A percentile compares a stretch with the other conserved stretches of the same genome.
phyloP scores from a whole-genome alignment of 2,888 invertebrate genomes.

The Calameuta pallipes region DNA sequence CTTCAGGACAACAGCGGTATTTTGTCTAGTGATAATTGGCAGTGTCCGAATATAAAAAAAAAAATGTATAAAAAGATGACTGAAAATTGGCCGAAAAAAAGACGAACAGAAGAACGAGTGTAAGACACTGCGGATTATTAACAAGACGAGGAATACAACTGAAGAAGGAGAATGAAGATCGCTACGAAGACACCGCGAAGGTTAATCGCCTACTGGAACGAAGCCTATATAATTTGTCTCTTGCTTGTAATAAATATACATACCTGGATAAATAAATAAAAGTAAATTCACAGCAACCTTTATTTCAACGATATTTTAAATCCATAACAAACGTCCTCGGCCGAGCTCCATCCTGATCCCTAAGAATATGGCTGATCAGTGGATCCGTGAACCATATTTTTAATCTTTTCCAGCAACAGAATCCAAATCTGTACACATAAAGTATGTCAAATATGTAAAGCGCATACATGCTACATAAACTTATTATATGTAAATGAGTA shows the following conservation, averaged over 20 bases:
- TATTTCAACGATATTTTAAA: not conserved
- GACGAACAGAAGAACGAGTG: not conserved
- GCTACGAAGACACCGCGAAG: not conserved
- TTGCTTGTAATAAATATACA: not conserved
- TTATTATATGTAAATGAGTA: not conserved
- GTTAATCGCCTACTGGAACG: not conserved
- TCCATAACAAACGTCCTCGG: not conserved
- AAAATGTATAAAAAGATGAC: not conserved
- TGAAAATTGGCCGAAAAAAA: not conserved
- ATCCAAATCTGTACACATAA: not conserved
- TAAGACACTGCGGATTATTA: not conserved
- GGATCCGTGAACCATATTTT: not conserved
- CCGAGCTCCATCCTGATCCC: not conserved
- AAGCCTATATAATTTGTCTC: not conserved
- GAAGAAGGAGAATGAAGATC: not conserved
- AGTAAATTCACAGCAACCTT: slow-evolving; percentile 9
- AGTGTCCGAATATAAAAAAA: not conserved
- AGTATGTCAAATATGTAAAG: not conserved
- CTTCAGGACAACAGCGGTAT: not conserved
- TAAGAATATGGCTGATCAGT: not conserved
- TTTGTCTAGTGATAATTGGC: not conserved
- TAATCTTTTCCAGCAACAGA: not conserved
- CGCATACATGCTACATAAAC: not conserved
- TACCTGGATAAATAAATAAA: slow-evolving; percentile 17
- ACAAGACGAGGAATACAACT: not conserved